Evolutionary conservation across 2,113 vertebrate genomes (phyloP).

Genomic region (Panthera tigris): DNA sequence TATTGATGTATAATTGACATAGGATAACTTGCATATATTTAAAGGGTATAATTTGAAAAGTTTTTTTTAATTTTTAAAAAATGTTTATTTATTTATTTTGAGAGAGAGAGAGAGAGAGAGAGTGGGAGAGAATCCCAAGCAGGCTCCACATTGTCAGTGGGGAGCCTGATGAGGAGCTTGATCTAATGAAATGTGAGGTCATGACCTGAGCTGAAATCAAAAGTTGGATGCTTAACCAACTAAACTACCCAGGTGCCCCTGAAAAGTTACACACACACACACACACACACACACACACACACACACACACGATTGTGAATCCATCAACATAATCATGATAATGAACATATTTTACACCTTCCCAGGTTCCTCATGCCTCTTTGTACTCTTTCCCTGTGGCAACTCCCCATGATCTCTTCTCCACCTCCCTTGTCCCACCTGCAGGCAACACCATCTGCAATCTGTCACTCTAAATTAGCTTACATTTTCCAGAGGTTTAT

Average conservation of each 20-base stretch:
- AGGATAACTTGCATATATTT: background rate
- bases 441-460: background rate
- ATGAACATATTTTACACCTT: background rate
- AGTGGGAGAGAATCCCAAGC: too few relatives aligned
- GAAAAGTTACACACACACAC: too few relatives aligned
- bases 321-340: background rate
- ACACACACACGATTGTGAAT: background rate
- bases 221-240: too few relatives aligned
- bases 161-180: too few relatives aligned
- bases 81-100: too few relatives aligned
- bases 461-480: background rate
- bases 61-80: background rate
- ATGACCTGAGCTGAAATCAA: too few relatives aligned
- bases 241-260: too few relatives aligned
- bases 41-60: background rate
- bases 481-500: background rate
- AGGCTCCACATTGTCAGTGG: too few relatives aligned
- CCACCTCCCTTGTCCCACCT: background rate
- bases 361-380: background rate
- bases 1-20: background rate
- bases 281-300: background rate
- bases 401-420: background rate
- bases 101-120: too few relatives aligned
- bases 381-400: background rate
- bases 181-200: too few relatives aligned